Percentiles rank a stretch among this genome's conserved stretches.
phyloP scores from a whole-genome alignment of 2,113 vertebrate genomes.

The Phodopus roborovskii region DNA sequence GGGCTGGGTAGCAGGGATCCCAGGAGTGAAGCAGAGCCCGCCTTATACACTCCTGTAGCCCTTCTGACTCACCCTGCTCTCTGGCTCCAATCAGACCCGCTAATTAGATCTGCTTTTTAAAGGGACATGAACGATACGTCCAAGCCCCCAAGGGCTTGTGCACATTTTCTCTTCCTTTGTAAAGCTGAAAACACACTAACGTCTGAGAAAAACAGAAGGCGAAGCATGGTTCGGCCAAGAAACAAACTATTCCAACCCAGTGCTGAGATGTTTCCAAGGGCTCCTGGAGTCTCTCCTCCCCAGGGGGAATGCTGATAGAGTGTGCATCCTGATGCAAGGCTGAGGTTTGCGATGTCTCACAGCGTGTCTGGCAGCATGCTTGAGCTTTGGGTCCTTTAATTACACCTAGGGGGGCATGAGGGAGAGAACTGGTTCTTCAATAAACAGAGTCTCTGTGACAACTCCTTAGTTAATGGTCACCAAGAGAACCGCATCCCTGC shows the following conservation, averaged over 20 bases:
- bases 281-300: not conserved
- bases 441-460: not conserved
- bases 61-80: not conserved
- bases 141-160: not conserved
- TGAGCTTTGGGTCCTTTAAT: not conserved
- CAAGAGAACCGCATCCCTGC: not conserved
- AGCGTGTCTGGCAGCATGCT: too few species aligned
- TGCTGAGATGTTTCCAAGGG: not conserved
- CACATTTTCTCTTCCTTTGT: constrained; percentile 53
- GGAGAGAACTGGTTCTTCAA: not conserved
- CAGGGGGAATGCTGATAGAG: not conserved
- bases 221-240: constrained; percentile 38
- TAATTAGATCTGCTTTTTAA: constrained; percentile 23
- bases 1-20: not conserved
- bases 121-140: constrained; percentile 25
- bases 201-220: constrained; percentile 46
- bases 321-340: not conserved
- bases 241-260: not conserved
- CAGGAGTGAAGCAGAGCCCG: not conserved
- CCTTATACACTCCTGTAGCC: fast-evolving
- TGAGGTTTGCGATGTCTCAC: not conserved
- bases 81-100: constrained; percentile 23
- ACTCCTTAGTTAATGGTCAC: not conserved
- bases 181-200: constrained; percentile 49
- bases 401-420: not conserved